phyloP scores from a whole-genome alignment of 2,888 invertebrate genomes.

The Uloborus plumipes region DNA sequence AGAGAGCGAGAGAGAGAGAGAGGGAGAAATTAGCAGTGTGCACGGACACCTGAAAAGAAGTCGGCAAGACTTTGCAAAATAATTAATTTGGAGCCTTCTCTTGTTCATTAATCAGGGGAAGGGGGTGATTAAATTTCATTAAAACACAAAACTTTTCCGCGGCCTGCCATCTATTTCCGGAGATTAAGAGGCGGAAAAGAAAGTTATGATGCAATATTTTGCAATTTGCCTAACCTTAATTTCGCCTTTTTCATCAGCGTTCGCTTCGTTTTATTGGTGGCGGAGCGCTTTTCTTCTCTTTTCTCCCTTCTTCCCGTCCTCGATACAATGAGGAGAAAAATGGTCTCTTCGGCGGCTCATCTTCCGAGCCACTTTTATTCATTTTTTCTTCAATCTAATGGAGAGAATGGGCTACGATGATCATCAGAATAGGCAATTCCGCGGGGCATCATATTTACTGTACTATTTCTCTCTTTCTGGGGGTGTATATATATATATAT shows the following conservation, averaged over 20 bases:
- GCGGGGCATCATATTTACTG: too few relatives aligned
- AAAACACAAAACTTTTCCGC: slow-evolving; percentile 61
- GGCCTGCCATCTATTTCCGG: slow-evolving; percentile 36
- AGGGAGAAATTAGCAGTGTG: slow-evolving; percentile 40
- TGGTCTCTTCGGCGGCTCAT: too few relatives aligned
- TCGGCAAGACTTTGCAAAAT: slow-evolving; percentile 48
- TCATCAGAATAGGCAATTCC: too few relatives aligned
- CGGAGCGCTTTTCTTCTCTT: not conserved
- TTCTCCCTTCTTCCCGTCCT: not conserved
- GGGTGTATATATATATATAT: too few relatives aligned
- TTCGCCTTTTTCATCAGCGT: slow-evolving; percentile 34
- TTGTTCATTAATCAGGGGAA: slow-evolving; percentile 43
- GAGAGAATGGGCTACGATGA: too few relatives aligned
- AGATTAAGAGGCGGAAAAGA: slow-evolving; percentile 59
- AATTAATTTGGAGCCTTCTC: slow-evolving; percentile 36
- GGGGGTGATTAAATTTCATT: slow-evolving; percentile 61
- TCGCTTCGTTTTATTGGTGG: not conserved
- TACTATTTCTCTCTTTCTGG: too few relatives aligned
- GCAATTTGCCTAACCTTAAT: slow-evolving; percentile 52
- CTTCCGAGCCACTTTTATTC: too few relatives aligned
- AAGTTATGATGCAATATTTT: slow-evolving; percentile 61
- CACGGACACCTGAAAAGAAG: slow-evolving; percentile 52
- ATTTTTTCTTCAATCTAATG: too few relatives aligned
- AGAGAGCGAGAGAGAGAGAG: not conserved
- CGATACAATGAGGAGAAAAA: too few relatives aligned